Percentiles rank a stretch among this genome's conserved stretches.
Conservation (phyloP, 2,888 invertebrate genomes). For the Scaptomyza cyrtandrae region DNA sequence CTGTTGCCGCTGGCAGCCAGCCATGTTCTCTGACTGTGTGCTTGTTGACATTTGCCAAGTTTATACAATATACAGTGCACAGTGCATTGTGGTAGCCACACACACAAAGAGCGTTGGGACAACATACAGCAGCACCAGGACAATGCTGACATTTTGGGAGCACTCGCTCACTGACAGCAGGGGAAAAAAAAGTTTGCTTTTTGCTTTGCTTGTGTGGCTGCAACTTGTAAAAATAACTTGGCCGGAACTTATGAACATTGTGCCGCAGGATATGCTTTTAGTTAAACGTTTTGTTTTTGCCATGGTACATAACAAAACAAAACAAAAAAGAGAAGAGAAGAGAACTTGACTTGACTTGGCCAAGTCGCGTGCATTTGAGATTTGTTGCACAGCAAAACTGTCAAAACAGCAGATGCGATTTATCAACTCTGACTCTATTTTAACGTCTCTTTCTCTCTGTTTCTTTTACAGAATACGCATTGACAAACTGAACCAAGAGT, state of each 20-base stretch:
- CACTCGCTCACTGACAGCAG: conserved; percentile 59
- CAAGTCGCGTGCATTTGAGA: conserved; percentile 51
- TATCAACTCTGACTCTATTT: conserved; percentile 19
- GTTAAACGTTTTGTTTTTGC: conserved; percentile 69
- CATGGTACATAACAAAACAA: neutral
- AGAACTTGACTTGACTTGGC: conserved; percentile 39
- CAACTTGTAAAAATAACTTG: conserved; percentile 65
- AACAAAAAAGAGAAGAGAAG: neutral
- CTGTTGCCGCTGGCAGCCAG: conserved; percentile 33
- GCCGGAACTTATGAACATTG: conserved; percentile 76
- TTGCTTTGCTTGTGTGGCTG: conserved; percentile 11
- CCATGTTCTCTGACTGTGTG: conserved; percentile 26
- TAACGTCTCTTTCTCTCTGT: neutral
- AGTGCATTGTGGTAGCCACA: conserved; percentile 33
- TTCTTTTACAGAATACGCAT: conserved; percentile 82
- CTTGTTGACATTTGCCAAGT: conserved; percentile 68
- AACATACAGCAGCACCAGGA: conserved; percentile 14
- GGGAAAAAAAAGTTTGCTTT: conserved; percentile 29
- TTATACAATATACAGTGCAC: conserved; percentile 45
- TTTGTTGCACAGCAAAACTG: conserved; percentile 35
- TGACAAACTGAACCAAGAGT: conserved; percentile 87
- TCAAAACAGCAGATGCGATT: conserved; percentile 27
- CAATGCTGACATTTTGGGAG: conserved; percentile 53
- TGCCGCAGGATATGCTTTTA: conserved; percentile 75
- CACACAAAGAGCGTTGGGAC: conserved; percentile 13